Evolutionary conservation across 2,797 vertebrate genomes (phyloP), one percentile per base, ranked within the genome.

Genomic region (Todus mexicanus): DNA sequence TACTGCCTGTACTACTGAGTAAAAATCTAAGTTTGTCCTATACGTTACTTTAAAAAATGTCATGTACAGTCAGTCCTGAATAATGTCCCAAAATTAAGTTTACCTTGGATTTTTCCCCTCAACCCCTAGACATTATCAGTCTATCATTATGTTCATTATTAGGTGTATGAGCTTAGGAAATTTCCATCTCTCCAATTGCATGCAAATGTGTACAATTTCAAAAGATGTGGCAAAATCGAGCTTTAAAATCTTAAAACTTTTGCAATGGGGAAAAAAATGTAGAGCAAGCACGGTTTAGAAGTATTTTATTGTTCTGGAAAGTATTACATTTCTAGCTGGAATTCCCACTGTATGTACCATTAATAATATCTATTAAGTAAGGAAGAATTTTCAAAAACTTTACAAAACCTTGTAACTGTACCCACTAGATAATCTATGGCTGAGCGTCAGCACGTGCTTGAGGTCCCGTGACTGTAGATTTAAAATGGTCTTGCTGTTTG

Each of bases 221-320:
- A 84, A 93, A 81, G 61, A 91, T 80, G 69, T 74, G 57, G 63
- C 47, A 82, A 86, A 92, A 91, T 29, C 14, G 2, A 47, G 22
- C 75, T 90, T 64, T 77, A 87, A 85, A 53, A 70, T 71, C 51
- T 91, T 83, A 79, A 83, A 59, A 89, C 12, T 2, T 92, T 90
- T 92, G 53, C 72, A 66, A 56, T 57, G 91, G 88, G 84, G 85
- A 86, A 76, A 80, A 79, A 89, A 15, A 92, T 9, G 51, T 26
- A 72, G 43, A 82, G 37, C 51, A 90, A 84, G 69, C 42, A 81
- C 6, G 79, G 71, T 73, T 89, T 86, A 61, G 94, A n/a, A 95
- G 26, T 64, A 80, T 75, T 93, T 94, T 90, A 94, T 88, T 90
- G 74, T 91, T 89, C 89, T 87, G 84, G 91, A 95, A 95, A 92